Base-by-base conservation (phyloP, 2,113 vertebrate species). In the Pao palembangensis region DNA sequence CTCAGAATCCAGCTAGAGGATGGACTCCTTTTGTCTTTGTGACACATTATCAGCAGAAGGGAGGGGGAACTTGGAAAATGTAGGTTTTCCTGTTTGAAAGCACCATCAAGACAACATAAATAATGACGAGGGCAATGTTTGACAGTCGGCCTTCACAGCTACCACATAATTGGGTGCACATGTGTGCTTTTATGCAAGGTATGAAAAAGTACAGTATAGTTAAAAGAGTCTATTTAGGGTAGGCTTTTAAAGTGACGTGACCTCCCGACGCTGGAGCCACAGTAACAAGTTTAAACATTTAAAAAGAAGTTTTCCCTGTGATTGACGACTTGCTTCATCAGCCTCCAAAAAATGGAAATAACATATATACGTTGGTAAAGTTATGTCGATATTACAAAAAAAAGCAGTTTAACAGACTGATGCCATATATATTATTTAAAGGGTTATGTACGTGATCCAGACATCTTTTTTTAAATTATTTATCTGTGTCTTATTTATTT, bases 1-100 rank as follows among this genome's bases (percentile, higher is more conserved):
- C 81, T 83, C 81, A 61, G 69, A 74, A 76, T 78, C 58, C 62
- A 51, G 7, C 50, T 70, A 61, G 80, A 80, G 72, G 60, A 78
- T 72, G 53, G 50, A 43, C 58, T 64, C 52, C 75, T 58, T 71
- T 58, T 70, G 58, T 77, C 65, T 81, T 78, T 75, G 73, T 83
- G 65, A 63, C 53, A 61, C 54, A n/a, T 48, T 57, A 62, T 42
- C 17, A 55, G 54, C 54, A 64, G 15, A 25, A 53, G 23, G 16
- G 55, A 34, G 55, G 41, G 10, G 21, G 21, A 41, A 50, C 51
- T 48, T 41, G 5, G 13, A 20, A 55, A 21, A 16, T 38, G 34
- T 38, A 71, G 7, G 15, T 58, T 51, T 48, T 56, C 17, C 7
- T 3, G 15, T 3, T 1, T 23, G 38, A 25, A 55, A 69, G 7